These are phyloP conservation scores for Sterrhoptilus dennistouni DNA, from an alignment of 2,113 vertebrate species.

Conservation along the genomic window DNA sequence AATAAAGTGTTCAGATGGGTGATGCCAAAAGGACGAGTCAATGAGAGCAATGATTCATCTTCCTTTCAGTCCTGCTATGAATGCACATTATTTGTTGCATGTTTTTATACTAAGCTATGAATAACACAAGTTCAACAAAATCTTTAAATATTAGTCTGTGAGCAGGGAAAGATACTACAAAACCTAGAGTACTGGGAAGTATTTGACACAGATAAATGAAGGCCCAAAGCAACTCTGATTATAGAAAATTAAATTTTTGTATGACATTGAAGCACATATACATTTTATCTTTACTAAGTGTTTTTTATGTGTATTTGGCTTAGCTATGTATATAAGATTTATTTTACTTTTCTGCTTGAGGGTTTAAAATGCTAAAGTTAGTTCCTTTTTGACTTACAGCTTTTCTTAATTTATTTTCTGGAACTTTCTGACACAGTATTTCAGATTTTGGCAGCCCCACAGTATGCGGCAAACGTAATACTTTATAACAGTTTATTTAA, in stretches of 20 bases:
- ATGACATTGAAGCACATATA: neutral
- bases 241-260: neutral
- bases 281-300: neutral
- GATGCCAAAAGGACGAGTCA: neutral
- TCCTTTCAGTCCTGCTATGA: neutral
- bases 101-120: neutral
- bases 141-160: neutral
- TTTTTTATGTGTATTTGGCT: neutral
- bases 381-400: neutral
- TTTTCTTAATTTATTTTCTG: neutral
- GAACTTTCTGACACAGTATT: neutral
- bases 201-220: neutral
- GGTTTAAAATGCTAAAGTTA: neutral
- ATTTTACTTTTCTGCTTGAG: neutral
- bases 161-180: neutral
- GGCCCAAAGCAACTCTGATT: neutral
- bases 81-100: neutral
- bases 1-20: neutral
- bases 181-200: neutral
- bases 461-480: neutral
- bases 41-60: neutral
- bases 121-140: neutral
- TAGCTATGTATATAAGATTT: neutral
- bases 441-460: neutral
- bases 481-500: neutral